phyloP scores from a whole-genome alignment of 2,113 vertebrate genomes.

The Silurus glanis region DNA sequence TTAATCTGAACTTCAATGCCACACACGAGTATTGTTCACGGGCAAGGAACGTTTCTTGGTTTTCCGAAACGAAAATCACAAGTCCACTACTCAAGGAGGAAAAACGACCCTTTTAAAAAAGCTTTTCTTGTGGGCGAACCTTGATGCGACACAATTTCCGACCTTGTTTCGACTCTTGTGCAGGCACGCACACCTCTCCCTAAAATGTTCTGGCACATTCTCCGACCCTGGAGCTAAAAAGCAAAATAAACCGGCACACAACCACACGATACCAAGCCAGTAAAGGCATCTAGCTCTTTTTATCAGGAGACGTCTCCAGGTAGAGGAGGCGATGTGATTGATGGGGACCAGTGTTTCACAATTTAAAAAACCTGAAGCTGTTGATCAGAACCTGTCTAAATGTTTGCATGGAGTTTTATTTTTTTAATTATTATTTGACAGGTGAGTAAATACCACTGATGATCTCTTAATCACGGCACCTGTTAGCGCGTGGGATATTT shows the following conservation, averaged over 20 bases:
- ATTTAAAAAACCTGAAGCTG: neutral
- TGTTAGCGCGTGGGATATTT: too few species aligned
- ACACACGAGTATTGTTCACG: neutral
- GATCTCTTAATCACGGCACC: too few species aligned
- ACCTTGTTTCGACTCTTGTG: neutral
- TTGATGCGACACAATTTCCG: slow-evolving; percentile 1
- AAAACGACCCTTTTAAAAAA: too few species aligned
- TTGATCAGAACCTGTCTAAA: neutral
- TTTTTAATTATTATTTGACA: too few species aligned
- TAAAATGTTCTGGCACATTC: neutral
- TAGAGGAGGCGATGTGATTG: neutral
- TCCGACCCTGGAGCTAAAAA: neutral
- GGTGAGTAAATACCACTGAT: too few species aligned
- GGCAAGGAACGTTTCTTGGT: neutral
- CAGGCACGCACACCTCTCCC: slow-evolving; percentile 1
- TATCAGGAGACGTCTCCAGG: neutral
- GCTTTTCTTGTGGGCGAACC: neutral
- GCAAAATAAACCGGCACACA: neutral
- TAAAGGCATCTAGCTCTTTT: neutral
- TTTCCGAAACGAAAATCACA: neutral
- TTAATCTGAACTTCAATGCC: slow-evolving; percentile 46
- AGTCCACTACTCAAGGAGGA: too few species aligned
- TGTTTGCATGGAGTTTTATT: neutral
- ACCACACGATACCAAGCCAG: neutral
- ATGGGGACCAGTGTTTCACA: neutral